Conservation (phyloP, 2,888 invertebrate species). For the Agrotis exclamationis region DNA sequence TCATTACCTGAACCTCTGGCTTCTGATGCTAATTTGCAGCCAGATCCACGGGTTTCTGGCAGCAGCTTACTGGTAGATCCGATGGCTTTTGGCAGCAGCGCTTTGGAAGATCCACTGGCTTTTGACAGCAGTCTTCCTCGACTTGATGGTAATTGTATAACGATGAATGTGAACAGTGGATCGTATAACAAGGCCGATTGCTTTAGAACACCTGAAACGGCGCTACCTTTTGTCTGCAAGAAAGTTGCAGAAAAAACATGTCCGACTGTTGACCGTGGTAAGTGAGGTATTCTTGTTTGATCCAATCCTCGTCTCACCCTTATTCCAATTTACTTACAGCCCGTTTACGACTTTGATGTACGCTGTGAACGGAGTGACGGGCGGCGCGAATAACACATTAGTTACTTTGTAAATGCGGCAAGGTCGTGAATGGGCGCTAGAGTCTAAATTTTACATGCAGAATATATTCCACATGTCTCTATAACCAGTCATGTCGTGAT, state of each 20-base stretch:
- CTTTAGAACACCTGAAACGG: not conserved
- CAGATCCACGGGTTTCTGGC: not conserved
- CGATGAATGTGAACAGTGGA: conserved; percentile 58
- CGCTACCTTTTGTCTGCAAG: conserved; percentile 62
- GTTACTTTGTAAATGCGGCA: too few species aligned
- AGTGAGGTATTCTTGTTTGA: not conserved
- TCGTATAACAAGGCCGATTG: conserved; percentile 36
- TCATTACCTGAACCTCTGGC: conserved; percentile 29
- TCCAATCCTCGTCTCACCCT: not conserved
- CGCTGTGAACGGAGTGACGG: too few species aligned
- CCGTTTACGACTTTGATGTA: too few species aligned
- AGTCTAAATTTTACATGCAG: too few species aligned
- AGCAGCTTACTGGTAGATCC: too few species aligned
- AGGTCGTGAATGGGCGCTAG: too few species aligned
- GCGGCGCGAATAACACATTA: too few species aligned
- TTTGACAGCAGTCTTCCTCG: not conserved
- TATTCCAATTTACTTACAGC: not conserved
- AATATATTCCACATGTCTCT: too few species aligned
- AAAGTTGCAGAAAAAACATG: conserved; percentile 59
- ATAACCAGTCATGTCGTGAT: too few species aligned
- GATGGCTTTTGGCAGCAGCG: not conserved
- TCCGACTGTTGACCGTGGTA: conserved; percentile 67
- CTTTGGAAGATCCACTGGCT: too few species aligned
- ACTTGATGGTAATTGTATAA: conserved; percentile 27
- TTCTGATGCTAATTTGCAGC: not conserved